Evolutionary conservation across 2,888 invertebrate species (phyloP).

Genomic region (Tipula lateralis): DNA sequence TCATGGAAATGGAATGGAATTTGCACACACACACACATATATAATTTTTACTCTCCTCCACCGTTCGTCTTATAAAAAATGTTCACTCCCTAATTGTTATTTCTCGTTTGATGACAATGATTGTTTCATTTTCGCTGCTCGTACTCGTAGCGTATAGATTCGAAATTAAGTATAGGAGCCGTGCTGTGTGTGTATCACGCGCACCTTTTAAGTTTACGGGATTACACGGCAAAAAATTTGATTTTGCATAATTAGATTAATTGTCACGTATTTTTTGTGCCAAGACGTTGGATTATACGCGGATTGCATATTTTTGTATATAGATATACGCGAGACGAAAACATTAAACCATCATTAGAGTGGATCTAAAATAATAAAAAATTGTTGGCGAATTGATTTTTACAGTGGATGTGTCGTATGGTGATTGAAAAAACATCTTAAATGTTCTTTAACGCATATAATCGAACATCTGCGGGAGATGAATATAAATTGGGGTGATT

Average conservation of each 20-base stretch:
- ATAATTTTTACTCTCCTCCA: neutral
- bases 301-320: neutral
- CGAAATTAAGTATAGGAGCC: neutral
- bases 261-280: neutral
- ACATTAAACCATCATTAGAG: neutral
- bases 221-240: neutral
- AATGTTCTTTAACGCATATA: neutral
- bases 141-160: neutral
- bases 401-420: too few relatives aligned
- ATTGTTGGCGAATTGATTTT: neutral
- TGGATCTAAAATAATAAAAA: neutral
- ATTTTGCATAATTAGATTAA: slow-evolving; percentile 5
- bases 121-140: neutral
- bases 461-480: neutral
- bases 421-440: neutral
- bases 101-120: neutral
- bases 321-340: neutral
- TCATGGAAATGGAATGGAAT: neutral
- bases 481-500: neutral
- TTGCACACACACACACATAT: neutral
- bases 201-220: neutral
- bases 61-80: neutral
- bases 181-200: neutral
- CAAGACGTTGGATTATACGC: neutral
- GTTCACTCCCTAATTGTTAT: slow-evolving; percentile 9